phyloP scores from a whole-genome alignment of 2,113 vertebrate species.

The Calyptomena viridis region DNA sequence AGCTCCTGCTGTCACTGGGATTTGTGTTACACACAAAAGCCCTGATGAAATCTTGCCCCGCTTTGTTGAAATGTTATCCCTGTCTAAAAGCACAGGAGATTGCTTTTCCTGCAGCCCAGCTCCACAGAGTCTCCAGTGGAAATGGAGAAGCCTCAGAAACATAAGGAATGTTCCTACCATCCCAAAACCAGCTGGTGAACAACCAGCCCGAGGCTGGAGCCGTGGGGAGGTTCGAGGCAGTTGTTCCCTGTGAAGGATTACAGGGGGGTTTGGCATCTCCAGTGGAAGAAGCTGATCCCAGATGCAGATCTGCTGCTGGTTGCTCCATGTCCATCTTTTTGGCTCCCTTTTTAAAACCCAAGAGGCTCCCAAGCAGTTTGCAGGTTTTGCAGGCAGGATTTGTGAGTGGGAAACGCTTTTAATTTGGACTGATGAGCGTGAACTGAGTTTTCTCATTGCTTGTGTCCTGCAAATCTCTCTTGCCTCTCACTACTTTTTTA shows the following conservation, averaged over 20 bases:
- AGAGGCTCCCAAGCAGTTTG: not conserved
- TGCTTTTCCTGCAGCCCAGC: not conserved
- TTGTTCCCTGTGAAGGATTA: accelerated
- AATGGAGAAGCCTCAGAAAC: not conserved
- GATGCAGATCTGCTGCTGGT: not conserved
- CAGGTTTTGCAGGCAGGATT: not conserved
- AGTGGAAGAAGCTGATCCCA: not conserved
- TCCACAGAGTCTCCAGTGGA: not conserved
- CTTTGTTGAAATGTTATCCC: not conserved
- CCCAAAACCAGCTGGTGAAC: not conserved
- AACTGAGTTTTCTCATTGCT: not conserved
- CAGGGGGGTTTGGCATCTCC: accelerated
- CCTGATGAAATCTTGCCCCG: not conserved
- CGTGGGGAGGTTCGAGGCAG: not conserved
- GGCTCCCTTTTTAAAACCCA: not conserved
- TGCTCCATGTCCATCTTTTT: not conserved
- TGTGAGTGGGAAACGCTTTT: not conserved
- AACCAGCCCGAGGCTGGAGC: not conserved
- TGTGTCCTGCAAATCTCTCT: not conserved
- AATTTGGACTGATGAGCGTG: not conserved
- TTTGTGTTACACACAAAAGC: not conserved
- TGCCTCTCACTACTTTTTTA: not conserved
- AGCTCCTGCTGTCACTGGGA: not conserved
- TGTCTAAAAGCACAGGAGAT: not conserved
- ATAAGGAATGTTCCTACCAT: not conserved